Percentiles rank a stretch among this genome's conserved stretches.
Conservation (phyloP, 2,888 invertebrate species). For the Lepidochitona cinerea region DNA sequence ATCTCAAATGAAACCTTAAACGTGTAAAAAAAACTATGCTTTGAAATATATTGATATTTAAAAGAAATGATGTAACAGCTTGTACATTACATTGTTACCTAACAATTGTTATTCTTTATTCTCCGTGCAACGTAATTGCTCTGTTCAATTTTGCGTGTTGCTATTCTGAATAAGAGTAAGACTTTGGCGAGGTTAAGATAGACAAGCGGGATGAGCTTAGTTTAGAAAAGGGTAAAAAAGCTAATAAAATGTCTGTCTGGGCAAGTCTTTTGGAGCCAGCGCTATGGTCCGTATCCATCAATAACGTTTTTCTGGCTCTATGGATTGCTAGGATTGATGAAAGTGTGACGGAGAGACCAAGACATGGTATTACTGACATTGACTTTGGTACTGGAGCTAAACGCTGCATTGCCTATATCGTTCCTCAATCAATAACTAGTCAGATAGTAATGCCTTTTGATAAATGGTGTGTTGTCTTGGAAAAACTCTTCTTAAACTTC, state of each 20-base stretch:
- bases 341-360: constrained; percentile 1
- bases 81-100: too few relatives aligned
- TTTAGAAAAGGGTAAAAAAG: neutral
- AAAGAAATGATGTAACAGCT: too few relatives aligned
- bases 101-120: too few relatives aligned
- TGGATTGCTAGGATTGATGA: neutral
- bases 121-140: too few relatives aligned
- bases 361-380: neutral
- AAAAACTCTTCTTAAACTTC: neutral
- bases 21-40: too few relatives aligned
- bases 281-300: neutral
- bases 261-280: neutral
- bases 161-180: too few relatives aligned
- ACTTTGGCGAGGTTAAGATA: too few relatives aligned
- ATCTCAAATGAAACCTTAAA: too few relatives aligned
- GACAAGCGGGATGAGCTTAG: neutral
- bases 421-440: neutral
- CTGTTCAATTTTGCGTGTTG: too few relatives aligned
- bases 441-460: neutral
- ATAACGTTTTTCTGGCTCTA: neutral
- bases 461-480: neutral
- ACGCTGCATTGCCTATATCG: constrained; percentile 3
- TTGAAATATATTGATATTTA: too few relatives aligned
- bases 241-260: neutral
- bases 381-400: neutral